Evolutionary conservation across 2,797 vertebrate genomes (phyloP).

Genomic region (Gorsachius magnificus): DNA sequence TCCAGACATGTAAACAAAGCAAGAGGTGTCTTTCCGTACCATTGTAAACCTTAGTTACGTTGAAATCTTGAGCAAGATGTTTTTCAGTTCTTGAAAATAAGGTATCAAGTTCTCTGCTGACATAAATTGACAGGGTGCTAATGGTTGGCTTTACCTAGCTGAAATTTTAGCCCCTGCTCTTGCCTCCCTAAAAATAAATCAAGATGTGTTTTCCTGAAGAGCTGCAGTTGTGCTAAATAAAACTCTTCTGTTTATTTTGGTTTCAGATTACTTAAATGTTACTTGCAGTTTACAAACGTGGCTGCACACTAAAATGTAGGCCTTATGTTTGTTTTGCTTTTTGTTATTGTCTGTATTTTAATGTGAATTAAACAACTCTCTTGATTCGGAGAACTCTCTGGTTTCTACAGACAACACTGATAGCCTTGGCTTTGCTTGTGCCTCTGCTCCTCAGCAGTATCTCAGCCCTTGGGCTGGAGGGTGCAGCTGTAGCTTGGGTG

Average conservation of each 20-base stretch:
- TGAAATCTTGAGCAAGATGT: background rate
- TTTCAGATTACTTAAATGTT: background rate
- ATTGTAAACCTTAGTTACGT: background rate
- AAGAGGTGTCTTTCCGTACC: background rate
- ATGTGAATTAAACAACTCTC: background rate
- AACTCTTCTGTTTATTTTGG: background rate
- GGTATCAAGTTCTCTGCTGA: background rate
- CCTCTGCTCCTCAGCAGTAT: rapidly evolving
- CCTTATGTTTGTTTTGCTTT: background rate
- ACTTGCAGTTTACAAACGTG: background rate
- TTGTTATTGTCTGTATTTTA: background rate
- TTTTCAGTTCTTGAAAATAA: constrained; percentile 39
- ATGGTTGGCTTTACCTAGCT: background rate
- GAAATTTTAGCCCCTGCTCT: background rate
- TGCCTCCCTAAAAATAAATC: constrained; percentile 25
- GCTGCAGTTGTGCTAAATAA: constrained; percentile 24
- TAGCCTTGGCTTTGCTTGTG: background rate
- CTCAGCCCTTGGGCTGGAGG: background rate
- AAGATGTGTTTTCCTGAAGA: background rate
- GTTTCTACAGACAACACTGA: rapidly evolving
- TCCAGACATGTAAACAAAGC: constrained; percentile 20
- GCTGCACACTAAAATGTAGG: background rate
- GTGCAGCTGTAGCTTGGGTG: background rate
- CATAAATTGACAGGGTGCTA: background rate
- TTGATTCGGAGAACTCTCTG: rapidly evolving